Percentiles rank a stretch among this genome's conserved stretches.
Conservation (phyloP, 2,797 vertebrate genomes). For the Silurus lanzhouensis region DNA sequence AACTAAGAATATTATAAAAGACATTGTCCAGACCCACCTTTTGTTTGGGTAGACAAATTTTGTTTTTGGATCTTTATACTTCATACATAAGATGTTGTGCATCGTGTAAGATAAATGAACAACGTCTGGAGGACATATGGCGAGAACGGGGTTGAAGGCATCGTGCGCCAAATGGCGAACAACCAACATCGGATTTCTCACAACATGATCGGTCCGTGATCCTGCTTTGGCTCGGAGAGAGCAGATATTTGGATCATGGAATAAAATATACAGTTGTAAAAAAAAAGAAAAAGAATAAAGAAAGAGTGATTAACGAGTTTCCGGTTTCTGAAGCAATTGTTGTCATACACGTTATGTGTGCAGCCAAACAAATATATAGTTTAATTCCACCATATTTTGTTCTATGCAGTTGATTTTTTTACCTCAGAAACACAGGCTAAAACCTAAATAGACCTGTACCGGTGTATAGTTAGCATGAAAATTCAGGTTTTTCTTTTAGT, state of each 20-base stretch:
- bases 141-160: conserved; percentile 16
- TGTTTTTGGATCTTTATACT: conserved; percentile 24
- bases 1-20: neutral
- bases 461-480: too few species aligned
- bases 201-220: conserved; percentile 16
- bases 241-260: conserved; percentile 27
- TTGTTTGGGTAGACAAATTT: conserved; percentile 36
- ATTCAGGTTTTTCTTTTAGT: neutral
- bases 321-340: neutral
- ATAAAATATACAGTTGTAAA: neutral
- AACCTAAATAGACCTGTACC: too few species aligned
- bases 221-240: conserved; percentile 16
- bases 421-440: neutral
- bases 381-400: neutral
- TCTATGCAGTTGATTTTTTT: neutral
- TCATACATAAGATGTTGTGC: conserved; percentile 12
- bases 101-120: conserved; percentile 48
- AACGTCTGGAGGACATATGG: conserved; percentile 49
- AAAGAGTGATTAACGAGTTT: neutral
- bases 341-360: neutral
- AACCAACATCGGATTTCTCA: conserved; percentile 40
- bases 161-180: conserved; percentile 40
- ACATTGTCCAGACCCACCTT: conserved; percentile 15
- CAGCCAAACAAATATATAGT: too few species aligned
- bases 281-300: neutral